Evolutionary conservation across 2,113 vertebrate genomes (phyloP).

Genomic region (Ciconia boyciana): DNA sequence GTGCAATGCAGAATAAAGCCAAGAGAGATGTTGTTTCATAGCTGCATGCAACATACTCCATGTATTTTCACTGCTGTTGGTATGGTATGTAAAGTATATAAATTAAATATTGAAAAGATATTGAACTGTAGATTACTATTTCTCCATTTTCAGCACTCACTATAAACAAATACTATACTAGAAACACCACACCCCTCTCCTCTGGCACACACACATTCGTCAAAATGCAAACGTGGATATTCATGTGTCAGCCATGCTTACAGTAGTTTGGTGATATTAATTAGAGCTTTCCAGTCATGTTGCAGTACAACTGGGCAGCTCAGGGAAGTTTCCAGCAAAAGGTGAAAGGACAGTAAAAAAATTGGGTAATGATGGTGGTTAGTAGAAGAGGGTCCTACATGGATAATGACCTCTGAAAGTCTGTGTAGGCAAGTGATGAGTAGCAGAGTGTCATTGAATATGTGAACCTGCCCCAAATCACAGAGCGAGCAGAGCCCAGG

Average conservation of each 20-base stretch:
- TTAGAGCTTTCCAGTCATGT: background rate
- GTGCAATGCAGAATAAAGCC: background rate
- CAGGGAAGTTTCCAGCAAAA: background rate
- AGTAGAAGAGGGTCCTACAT: background rate
- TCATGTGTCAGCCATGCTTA: background rate
- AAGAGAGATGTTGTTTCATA: background rate
- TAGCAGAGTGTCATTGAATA: background rate
- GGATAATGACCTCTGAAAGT: background rate
- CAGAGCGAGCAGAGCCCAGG: background rate
- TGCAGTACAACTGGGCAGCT: background rate
- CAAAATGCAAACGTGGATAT: background rate
- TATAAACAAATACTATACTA: background rate
- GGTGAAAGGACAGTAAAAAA: background rate
- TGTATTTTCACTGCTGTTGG: background rate
- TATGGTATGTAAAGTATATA: background rate
- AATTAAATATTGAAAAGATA: background rate
- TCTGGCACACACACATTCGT: background rate
- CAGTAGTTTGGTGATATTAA: background rate
- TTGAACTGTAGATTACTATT: background rate
- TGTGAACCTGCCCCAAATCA: fast-evolving
- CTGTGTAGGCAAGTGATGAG: background rate
- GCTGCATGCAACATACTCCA: background rate
- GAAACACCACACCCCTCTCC: background rate
- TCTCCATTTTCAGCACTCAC: background rate
- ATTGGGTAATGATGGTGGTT: background rate